Conservation (phyloP, 1,140 invertebrate species). For the Liolophura sinensis region DNA sequence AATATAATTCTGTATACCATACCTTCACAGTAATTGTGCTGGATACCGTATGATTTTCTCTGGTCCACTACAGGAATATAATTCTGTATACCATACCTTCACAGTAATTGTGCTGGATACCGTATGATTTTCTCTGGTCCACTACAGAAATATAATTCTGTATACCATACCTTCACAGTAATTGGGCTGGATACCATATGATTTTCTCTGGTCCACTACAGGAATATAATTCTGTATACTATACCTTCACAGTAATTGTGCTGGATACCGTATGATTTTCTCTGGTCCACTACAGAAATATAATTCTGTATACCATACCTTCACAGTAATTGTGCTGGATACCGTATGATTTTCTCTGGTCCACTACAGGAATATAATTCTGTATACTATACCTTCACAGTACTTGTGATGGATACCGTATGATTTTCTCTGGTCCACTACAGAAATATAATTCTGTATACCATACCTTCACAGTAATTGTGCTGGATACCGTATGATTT, state of each 20-base stretch:
- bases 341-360: conserved; percentile 62
- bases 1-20: conserved; percentile 50
- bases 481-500: conserved; percentile 78
- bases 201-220: no score
- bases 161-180: no score
- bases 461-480: conserved; percentile 70
- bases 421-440: conserved; percentile 83
- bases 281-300: no score
- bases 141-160: conserved; percentile 72
- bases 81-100: conserved; percentile 62
- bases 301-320: conserved; percentile 51
- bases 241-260: no score
- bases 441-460: no score
- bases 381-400: conserved; percentile 68
- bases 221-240: no score
- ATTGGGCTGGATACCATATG: no score
- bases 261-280: no score
- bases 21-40: background rate
- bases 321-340: conserved; percentile 73
- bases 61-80: no score
- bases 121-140: conserved; percentile 84
- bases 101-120: conserved; percentile 75
- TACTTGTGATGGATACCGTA: conserved; percentile 76
- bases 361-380: no score
- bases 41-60: no score